Evolutionary conservation across 2,888 invertebrate genomes (phyloP).

Genomic region (Teleogryllus oceanicus): DNA sequence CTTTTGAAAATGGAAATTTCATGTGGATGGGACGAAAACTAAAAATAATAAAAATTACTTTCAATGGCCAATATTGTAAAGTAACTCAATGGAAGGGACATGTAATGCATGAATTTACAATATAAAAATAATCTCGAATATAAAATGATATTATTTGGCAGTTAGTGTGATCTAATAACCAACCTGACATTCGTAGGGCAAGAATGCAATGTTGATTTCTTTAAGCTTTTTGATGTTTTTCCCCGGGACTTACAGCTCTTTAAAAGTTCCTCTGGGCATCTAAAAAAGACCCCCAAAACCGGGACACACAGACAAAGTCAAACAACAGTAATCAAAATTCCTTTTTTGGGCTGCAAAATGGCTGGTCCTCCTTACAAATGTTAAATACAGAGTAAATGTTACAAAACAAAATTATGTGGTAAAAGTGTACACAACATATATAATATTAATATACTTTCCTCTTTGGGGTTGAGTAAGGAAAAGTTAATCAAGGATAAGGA

Average conservation of each 20-base stretch:
- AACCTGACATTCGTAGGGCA: conserved; percentile 96
- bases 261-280: conserved; percentile 96
- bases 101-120: too few relatives aligned
- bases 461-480: too few relatives aligned
- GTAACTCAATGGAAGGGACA: too few relatives aligned
- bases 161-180: conserved; percentile 20
- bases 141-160: not conserved
- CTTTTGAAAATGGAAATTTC: too few relatives aligned
- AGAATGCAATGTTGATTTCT: conserved; percentile 98
- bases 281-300: too few relatives aligned
- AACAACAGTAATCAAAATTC: conserved; percentile 19
- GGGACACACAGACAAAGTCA: not conserved
- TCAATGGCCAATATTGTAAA: too few relatives aligned
- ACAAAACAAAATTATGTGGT: too few relatives aligned
- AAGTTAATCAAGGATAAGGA: not conserved
- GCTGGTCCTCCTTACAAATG: too few relatives aligned
- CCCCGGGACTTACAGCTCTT: conserved; percentile 95
- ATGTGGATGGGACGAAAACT: too few relatives aligned
- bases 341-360: not conserved
- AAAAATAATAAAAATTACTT: too few relatives aligned
- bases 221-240: conserved; percentile 95
- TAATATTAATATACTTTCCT: not conserved
- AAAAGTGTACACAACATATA: too few relatives aligned
- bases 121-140: not conserved
- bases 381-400: too few relatives aligned